Evolutionary conservation across 1,140 invertebrate genomes (phyloP).

Genomic region (Drosophila equinoxialis): DNA sequence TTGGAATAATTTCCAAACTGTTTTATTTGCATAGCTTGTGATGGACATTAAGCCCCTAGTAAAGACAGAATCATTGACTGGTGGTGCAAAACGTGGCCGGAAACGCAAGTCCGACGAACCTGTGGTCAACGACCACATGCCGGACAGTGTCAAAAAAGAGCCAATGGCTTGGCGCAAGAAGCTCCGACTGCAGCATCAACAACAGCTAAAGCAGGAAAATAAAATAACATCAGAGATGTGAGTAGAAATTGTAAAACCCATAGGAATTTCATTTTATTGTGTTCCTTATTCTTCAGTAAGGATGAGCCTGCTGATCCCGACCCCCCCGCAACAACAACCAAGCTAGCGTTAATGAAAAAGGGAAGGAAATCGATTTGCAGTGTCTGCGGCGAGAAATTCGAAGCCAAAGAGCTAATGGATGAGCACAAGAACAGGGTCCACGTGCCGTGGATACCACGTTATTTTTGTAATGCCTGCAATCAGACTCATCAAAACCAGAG

Average conservation of each 20-base stretch:
- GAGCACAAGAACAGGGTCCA: conserved; percentile 55
- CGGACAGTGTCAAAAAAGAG: conserved; percentile 52
- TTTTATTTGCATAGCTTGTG: conserved; percentile 23
- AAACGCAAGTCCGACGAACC: conserved; percentile 54
- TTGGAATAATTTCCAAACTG: no score
- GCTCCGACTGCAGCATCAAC: conserved; percentile 41
- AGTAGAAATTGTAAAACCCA: background rate
- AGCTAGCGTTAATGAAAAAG: conserved; percentile 30
- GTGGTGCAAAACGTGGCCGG: conserved; percentile 41
- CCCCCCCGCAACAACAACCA: background rate
- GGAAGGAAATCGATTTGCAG: conserved; percentile 53
- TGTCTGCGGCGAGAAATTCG: conserved; percentile 68
- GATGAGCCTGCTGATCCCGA: conserved; percentile 49
- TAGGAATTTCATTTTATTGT: background rate
- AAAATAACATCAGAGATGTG: background rate
- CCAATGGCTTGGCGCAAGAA: conserved; percentile 55
- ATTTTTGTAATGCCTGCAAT: conserved; percentile 70
- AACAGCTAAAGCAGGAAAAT: background rate
- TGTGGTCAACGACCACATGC: background rate
- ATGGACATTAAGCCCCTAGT: conserved; percentile 43
- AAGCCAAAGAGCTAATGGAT: conserved; percentile 61
- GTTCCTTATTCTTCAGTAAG: conserved; percentile 43
- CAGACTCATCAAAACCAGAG: conserved; percentile 64
- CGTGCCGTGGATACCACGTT: conserved; percentile 64
- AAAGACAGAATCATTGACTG: conserved; percentile 42